Base-by-base conservation (phyloP, 2,113 vertebrate species). In the Oreochromis niloticus region DNA sequence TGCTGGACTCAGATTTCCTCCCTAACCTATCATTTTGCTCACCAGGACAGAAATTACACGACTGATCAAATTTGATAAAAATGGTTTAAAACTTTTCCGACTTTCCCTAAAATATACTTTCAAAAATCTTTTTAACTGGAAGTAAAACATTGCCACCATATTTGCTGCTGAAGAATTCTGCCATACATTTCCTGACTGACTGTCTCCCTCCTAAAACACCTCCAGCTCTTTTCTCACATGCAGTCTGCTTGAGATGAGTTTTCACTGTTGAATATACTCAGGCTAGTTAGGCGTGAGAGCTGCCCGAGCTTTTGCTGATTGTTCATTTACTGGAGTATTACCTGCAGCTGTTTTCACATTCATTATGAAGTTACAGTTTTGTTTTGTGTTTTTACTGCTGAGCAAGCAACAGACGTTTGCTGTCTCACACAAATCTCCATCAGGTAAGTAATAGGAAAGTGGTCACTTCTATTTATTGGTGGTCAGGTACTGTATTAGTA, bases 221-320 rank as follows among this genome's bases (percentile, higher is more conserved):
- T 34, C 36, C 12, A 43, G n/a, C 19, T 71, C 7, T 71, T 24
- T 71, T 0, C 57, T 17, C 30, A 61, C 66, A 68, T 68, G n/a
- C 66, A 24, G 66, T 1, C 66, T 24, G n/a, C 66, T 24, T 71
- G 12, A 68, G 63, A 68, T 22, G 63, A 68, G 36, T 68, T 68
- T 68, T 66, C 17, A 39, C 61, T 39, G 61, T 17, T 68, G 11
- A 68, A 39, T 68, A 68, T 2, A 22, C 63, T 68, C 36, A 0
- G 22, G 39, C 7, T 24, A 36, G 59, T 36, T 63, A 36, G 9
- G 32, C 59, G 30, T 41, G 36, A 41, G n/a, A 41, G 36, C 66
- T 43, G 66, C 36, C 66, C 0, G n/a, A 71, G 36, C 66, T 41
- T 6, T 0, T 14, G 63, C 63, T 41, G 34, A 13, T 68, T 39